Evolutionary conservation across 2,888 invertebrate species (phyloP).

Genomic region (Lepidocyrtinus sp.): DNA sequence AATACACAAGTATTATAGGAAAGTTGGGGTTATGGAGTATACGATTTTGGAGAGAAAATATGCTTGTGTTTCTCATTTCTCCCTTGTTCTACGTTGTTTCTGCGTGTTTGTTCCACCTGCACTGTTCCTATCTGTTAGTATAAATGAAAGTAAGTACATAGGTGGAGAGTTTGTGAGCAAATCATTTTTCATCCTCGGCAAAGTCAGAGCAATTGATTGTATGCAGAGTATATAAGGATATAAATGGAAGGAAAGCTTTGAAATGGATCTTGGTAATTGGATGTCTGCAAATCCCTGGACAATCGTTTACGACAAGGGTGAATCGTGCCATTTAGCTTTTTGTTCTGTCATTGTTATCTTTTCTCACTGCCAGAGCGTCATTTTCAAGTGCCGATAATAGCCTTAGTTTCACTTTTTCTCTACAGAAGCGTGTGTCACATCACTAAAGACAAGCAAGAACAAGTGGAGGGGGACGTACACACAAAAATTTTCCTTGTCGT

Average conservation of each 20-base stretch:
- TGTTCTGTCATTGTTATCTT: constrained; percentile 68
- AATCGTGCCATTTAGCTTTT: constrained; percentile 70
- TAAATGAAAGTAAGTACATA: too few species aligned
- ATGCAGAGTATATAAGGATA: background rate
- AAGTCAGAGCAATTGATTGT: constrained; percentile 33
- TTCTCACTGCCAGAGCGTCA: constrained; percentile 50
- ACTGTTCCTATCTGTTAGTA: too few species aligned
- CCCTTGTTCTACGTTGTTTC: background rate
- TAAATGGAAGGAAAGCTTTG: constrained; percentile 17
- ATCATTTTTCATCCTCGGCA: background rate
- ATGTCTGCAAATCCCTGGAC: constrained; percentile 68
- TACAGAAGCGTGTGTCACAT: too few species aligned
- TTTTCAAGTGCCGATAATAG: constrained; percentile 67
- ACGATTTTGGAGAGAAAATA: constrained; percentile 3
- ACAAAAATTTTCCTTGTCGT: too few species aligned
- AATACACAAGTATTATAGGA: background rate
- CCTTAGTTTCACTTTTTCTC: constrained; percentile 69
- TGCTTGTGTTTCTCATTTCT: constrained; percentile 2
- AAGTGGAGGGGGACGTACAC: too few species aligned
- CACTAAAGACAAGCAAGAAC: too few species aligned
- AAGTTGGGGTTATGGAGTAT: too few species aligned
- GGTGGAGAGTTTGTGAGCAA: too few species aligned
- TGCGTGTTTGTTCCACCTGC: constrained; percentile 7
- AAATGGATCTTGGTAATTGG: constrained; percentile 70
- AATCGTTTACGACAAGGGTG: constrained; percentile 65